Percentiles rank a stretch among this genome's conserved stretches.
Evolutionary conservation across 2,113 vertebrate species (phyloP).

Genomic region (Ceyx cyanopectus): DNA sequence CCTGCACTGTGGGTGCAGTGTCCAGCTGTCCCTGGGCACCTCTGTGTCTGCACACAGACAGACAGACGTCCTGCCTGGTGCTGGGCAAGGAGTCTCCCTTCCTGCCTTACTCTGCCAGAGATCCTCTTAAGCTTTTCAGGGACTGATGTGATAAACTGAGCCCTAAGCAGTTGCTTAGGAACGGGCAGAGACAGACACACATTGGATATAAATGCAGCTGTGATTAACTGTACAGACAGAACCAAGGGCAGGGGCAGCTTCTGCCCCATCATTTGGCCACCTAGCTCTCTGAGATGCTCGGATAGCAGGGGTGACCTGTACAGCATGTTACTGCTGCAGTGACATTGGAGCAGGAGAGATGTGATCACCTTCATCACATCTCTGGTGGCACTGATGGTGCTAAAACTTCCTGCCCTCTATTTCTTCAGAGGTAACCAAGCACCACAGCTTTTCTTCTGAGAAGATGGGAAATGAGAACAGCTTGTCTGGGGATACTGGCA

Average conservation of each 20-base stretch:
- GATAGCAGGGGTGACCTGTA: neutral
- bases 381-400: rapidly evolving
- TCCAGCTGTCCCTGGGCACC: rapidly evolving
- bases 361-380: neutral
- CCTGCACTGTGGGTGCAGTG: too few relatives aligned
- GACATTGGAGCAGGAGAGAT: neutral
- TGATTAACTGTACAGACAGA: neutral
- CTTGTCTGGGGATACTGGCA: neutral
- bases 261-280: rapidly evolving
- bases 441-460: neutral
- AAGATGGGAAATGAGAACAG: neutral
- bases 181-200: rapidly evolving
- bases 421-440: neutral
- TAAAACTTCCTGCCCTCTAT: neutral
- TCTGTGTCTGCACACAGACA: too few relatives aligned
- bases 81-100: neutral
- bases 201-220: neutral
- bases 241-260: neutral
- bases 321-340: neutral
- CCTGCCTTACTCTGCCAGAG: neutral
- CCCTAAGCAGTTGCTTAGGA: neutral
- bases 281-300: neutral
- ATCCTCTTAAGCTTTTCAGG: neutral
- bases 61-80: neutral
- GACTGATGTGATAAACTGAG: neutral